Evolutionary conservation across 2,113 vertebrate species (phyloP), one percentile per base, ranked within the genome.

Genomic region (Salvelinus alpinus): DNA sequence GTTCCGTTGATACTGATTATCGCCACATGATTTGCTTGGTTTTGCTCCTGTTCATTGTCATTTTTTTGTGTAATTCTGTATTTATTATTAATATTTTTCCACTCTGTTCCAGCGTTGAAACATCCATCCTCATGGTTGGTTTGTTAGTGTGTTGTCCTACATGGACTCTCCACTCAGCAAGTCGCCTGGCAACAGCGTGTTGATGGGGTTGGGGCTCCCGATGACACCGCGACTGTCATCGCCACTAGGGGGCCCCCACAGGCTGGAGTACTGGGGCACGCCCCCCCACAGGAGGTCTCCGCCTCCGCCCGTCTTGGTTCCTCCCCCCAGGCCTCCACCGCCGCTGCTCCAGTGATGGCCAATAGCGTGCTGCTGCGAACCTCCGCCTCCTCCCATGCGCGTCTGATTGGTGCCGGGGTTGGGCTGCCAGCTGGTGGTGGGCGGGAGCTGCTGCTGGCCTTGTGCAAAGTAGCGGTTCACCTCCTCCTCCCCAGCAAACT

Each of bases 391-490:
- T 73, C 95, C 95, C 92, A 98, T 93, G 82, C 96, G 93, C 0
- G 93, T 83, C 82, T 96, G 95, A 89, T 93, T 94, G 92, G 90
- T 91, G 88, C 95, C 96, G 8, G 93, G 89, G 93, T 95, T 96
- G 90, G 96, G 94, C 90, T 99, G 97, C 97, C 97, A 99, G 93
- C 96, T 96, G 84, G 96, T 96, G 87, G 96, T 95, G 93, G 96
- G 95, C 0, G 96, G 93, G 88, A 99, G 94, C 0, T 96, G 93
- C 89, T 96, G 93, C 89, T 99, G 98, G 90, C 96, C 97, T 92
- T 99, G 97, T 81, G 97, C 97, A 86, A 99, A 92, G 94, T 99
- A 99, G 44, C 97, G 97, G 87, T 96, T 99, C 83, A 99, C 96
- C 79, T 99, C 98, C 71, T 99, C 98, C 84, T 99, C 98, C 0